Conservation (phyloP, 2,113 vertebrate genomes). For the Formicarius rufipectus region DNA sequence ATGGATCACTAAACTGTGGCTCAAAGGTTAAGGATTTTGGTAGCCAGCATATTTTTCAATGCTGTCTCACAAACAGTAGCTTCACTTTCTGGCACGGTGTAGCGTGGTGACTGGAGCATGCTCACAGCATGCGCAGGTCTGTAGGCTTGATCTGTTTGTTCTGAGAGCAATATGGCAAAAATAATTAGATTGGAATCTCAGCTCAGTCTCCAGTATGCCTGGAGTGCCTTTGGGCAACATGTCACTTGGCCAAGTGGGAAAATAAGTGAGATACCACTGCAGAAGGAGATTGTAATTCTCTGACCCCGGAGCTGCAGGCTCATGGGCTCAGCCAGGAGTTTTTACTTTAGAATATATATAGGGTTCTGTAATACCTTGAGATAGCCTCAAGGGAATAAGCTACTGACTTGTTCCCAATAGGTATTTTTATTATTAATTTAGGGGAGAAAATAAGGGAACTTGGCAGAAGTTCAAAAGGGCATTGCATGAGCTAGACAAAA, state of each 20-base stretch:
- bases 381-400: too few relatives aligned
- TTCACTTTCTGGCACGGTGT: neutral
- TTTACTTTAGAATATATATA: too few relatives aligned
- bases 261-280: neutral
- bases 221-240: neutral
- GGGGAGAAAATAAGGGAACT: too few relatives aligned
- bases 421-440: too few relatives aligned
- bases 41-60: neutral
- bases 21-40: neutral
- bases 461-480: too few relatives aligned
- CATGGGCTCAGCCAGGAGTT: too few relatives aligned
- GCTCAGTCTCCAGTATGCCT: neutral
- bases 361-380: too few relatives aligned
- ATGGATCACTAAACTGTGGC: neutral
- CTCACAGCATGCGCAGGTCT: neutral
- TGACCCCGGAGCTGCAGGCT: too few relatives aligned
- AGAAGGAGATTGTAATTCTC: neutral
- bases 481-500: too few relatives aligned
- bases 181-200: neutral
- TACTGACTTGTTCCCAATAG: too few relatives aligned
- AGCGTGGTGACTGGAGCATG: accelerated
- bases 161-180: neutral
- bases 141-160: neutral
- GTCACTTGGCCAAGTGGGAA: neutral
- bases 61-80: neutral